Percentiles rank a stretch among this genome's conserved stretches.
Conservation (phyloP, 2,888 invertebrate species). For the Orthosia gracilis region DNA sequence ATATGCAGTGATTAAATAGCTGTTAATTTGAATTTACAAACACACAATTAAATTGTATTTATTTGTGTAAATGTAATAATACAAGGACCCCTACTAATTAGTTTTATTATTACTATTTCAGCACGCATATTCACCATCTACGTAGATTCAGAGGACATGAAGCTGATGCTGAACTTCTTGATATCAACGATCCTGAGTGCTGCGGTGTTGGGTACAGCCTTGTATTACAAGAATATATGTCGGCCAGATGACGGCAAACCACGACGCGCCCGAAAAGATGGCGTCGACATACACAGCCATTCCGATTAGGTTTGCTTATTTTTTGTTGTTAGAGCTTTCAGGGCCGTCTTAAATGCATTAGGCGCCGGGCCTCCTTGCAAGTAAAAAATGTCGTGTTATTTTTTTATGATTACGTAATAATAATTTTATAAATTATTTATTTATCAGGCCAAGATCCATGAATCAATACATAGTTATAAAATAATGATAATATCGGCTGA, state of each 20-base stretch:
- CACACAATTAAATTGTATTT: too few relatives aligned
- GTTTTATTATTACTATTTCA: conserved; percentile 79
- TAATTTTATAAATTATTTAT: too few relatives aligned
- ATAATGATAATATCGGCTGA: too few relatives aligned
- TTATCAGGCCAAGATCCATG: too few relatives aligned
- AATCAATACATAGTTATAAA: too few relatives aligned
- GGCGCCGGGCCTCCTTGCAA: too few relatives aligned
- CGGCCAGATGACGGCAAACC: not conserved
- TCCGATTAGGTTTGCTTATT: conserved; percentile 61
- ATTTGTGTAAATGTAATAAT: not conserved
- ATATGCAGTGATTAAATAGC: too few relatives aligned
- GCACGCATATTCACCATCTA: conserved; percentile 95
- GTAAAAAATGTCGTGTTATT: too few relatives aligned
- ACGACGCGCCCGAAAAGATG: conserved; percentile 48
- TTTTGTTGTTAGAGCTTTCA: not conserved
- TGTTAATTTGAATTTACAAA: too few relatives aligned
- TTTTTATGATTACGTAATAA: too few relatives aligned
- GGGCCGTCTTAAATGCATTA: too few relatives aligned
- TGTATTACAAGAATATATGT: conserved; percentile 91
- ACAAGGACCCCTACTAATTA: conserved; percentile 3
- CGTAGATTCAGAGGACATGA: conserved; percentile 94
- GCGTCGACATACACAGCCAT: conserved; percentile 56
- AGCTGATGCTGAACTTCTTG: conserved; percentile 94
- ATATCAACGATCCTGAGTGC: conserved; percentile 94
- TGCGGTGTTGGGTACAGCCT: conserved; percentile 93